Percentiles rank a stretch among this genome's conserved stretches.
Conservation (phyloP, 2,888 invertebrate species). For the Steinernema carpocapsae region DNA sequence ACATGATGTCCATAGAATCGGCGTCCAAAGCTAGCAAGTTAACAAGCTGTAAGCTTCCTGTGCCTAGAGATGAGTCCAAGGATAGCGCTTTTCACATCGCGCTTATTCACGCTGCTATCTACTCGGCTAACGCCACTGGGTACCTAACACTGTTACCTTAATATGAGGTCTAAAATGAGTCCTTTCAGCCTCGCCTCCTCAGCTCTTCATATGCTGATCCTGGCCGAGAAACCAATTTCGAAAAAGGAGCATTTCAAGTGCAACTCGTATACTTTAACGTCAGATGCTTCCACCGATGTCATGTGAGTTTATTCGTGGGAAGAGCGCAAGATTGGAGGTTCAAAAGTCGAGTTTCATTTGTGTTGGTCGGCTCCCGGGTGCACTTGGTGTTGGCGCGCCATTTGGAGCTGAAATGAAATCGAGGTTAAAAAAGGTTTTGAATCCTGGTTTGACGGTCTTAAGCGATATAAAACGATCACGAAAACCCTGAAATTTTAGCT, state of each 20-base stretch:
- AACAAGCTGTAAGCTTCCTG: not conserved
- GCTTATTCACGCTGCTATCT: slow-evolving; percentile 11
- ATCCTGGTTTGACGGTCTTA: too few relatives aligned
- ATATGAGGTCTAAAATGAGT: not conserved
- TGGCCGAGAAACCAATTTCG: not conserved
- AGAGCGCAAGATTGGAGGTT: too few relatives aligned
- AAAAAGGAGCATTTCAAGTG: not conserved
- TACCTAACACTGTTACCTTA: not conserved
- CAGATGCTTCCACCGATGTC: not conserved
- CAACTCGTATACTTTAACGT: not conserved
- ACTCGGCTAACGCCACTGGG: slow-evolving; percentile 3
- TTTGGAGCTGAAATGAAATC: not conserved
- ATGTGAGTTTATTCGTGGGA: not conserved
- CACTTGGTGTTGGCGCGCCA: not conserved
- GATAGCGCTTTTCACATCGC: not conserved
- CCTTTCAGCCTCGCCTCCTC: not conserved
- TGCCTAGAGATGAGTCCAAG: not conserved
- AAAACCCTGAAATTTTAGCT: too few relatives aligned
- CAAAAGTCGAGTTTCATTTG: too few relatives aligned
- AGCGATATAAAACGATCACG: too few relatives aligned
- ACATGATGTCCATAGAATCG: not conserved
- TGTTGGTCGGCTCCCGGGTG: too few relatives aligned
- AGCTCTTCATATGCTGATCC: not conserved
- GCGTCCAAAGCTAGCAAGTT: not conserved
- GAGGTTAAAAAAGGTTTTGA: too few relatives aligned